Evolutionary conservation across 2,888 invertebrate genomes (phyloP), one percentile per base, ranked within the genome.

Genomic region (Tanytarsus gracilentus): DNA sequence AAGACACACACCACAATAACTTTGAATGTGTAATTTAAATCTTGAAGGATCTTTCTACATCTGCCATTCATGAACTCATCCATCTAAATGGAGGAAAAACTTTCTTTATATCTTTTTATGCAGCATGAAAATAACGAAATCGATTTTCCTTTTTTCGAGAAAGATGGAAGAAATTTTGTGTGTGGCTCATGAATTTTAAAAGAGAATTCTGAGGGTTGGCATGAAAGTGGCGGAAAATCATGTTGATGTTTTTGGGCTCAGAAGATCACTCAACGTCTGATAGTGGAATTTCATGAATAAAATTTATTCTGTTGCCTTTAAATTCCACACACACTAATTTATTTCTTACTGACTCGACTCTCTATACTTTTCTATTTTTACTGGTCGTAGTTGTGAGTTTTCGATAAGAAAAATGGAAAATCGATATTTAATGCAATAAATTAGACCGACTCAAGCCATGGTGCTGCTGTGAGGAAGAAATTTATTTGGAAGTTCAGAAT

Each of bases 231-330:
- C 39, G 16, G 55, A 40, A 55, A 55, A 55, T 55, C 33, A 55
- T 55, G 7, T 39, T 55, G 55, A 55, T 39, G 39, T 39, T 55
- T 55, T 55, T 39, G 55, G 55, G 55, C 55, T 55, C 40, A 33
- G 33, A 40, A 52, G 55, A 55, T 55, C 55, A 55, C 55, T 55
- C 55, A 55, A 55, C 16, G 55, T 55, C 55, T 55, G 55, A 55
- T 55, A 55, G 16, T 33, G 33, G 27, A 25, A 25, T 14, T 48
- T 29, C 52, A 18, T 16, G 52, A 27, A 29, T 26, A 16, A 18
- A 30, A 33, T 33, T 11, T n/a, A 29, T 33, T 4, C n/a, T 11
- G 33, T 4, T 11, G 33, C 33, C 9, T 33, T 33, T 33, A 3
- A 4, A 33, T 33, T 33, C 33, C 18, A 52, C 18, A 21, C 30